phyloP scores from a whole-genome alignment of 1,140 invertebrate species.

The Ceratosolen fusciceps region DNA sequence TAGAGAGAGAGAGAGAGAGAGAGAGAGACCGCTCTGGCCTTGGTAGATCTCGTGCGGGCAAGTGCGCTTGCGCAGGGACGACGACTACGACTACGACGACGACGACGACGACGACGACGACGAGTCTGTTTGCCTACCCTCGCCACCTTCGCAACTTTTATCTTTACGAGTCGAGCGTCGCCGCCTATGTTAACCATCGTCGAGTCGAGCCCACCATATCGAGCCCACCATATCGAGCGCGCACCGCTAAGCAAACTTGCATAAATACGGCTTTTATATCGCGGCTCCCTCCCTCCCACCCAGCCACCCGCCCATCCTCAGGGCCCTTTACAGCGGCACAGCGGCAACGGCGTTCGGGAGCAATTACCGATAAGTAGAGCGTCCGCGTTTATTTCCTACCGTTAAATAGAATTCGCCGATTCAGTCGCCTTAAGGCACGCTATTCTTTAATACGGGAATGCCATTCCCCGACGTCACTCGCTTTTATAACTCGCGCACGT shows the following conservation, averaged over 20 bases:
- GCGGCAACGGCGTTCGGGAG: background rate
- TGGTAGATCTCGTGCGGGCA: too few relatives aligned
- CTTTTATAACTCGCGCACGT: background rate
- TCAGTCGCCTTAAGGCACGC: background rate
- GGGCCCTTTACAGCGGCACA: too few relatives aligned
- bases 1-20: too few relatives aligned
- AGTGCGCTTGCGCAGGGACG: too few relatives aligned
- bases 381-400: background rate
- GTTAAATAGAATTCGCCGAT: conserved; percentile 12
- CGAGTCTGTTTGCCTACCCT: background rate
- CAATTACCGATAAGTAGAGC: conserved; percentile 6
- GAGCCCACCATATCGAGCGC: too few relatives aligned
- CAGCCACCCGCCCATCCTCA: background rate
- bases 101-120: too few relatives aligned
- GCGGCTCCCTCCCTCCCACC: background rate
- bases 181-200: too few relatives aligned
- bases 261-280: conserved; percentile 8
- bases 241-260: background rate
- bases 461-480: background rate
- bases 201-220: too few relatives aligned
- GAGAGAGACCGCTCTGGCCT: too few relatives aligned
- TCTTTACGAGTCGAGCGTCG: conserved; percentile 1
- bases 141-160: conserved; percentile 16
- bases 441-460: background rate
- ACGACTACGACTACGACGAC: too few relatives aligned